Evolutionary conservation across 1,140 invertebrate genomes (phyloP), one percentile per base, ranked within the genome.

Genomic region (Leptonema lineaticorne): DNA sequence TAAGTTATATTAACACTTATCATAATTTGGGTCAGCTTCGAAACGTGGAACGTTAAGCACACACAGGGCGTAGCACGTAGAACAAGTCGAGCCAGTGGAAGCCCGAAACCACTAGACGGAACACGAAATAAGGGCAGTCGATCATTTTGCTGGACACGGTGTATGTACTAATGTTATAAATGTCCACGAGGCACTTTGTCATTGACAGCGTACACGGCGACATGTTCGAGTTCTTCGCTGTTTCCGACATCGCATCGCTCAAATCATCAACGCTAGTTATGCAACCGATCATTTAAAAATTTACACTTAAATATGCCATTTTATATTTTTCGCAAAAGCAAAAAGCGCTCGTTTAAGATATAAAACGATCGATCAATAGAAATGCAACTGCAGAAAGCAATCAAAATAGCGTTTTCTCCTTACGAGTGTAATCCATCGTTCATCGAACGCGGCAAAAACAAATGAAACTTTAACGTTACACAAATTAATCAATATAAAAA

Each of bases 161-260:
- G 37, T 41, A 16, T 41, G 11, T 16, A 16, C 37, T 9, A 16
- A 7, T 53, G 50, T 53, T 22, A 53, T n/a, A 24, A 16, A 14
- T 26, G 56, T 26, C 56, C 56, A 62, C 37, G 20, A 16, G 16
- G 33, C 37, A 26, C 59, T 62, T 62, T 62, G 59, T 62, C 59
- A 62, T 20, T 22, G 59, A 58, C 56, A 58, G 56, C 11, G 7
- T 11, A 24, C 59, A 28, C n/a, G n/a, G n/a, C n/a, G n/a, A n/a
- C n/a, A n/a, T n/a, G n/a, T n/a, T n/a, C n/a, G n/a, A n/a, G n/a
- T n/a, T n/a, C n/a, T 64, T 9, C 22, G 14, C 5, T 64, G 62
- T n/a, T 50, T 41, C 30, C 14, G 62, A 64, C 45, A 22, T 28
- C 18, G 41, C 62, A 64, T 64, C 45, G 45, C 45, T 64, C 62